A percentile compares a stretch with the other conserved stretches of the same genome.
Evolutionary conservation across 2,797 vertebrate genomes (phyloP).

Genomic region (Premnoplex brunnescens): DNA sequence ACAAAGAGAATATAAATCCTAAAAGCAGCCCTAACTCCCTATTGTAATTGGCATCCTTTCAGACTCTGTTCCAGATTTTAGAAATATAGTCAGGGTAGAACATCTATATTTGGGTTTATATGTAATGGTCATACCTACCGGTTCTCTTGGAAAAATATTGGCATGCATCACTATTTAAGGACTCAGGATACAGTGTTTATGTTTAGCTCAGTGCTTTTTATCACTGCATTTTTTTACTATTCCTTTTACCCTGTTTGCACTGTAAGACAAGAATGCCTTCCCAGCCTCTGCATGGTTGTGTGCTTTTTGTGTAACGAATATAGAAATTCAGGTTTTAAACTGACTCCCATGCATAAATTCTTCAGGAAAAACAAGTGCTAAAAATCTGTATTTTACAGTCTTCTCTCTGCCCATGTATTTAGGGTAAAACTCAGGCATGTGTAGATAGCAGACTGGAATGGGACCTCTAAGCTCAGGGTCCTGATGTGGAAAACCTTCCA

Average conservation of each 20-base stretch:
- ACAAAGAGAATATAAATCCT: not conserved
- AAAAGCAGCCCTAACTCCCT: not conserved
- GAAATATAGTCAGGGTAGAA: conserved; percentile 2
- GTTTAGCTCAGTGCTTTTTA: conserved; percentile 4
- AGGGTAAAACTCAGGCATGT: not conserved
- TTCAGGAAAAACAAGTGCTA: not conserved
- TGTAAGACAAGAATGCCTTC: not conserved
- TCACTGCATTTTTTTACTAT: not conserved
- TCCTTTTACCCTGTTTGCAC: not conserved
- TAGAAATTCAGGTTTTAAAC: not conserved
- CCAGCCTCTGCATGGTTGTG: not conserved
- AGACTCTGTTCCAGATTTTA: not conserved
- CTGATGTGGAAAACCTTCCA: not conserved
- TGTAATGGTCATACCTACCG: conserved; percentile 12
- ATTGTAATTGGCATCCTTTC: conserved; percentile 26
- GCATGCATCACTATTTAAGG: not conserved
- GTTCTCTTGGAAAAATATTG: not conserved
- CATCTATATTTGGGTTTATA: conserved; percentile 46
- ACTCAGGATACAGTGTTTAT: not conserved
- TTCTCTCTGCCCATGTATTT: not conserved
- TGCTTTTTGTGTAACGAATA: not conserved
- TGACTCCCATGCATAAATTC: not conserved
- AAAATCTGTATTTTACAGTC: not conserved
- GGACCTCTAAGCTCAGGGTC: not conserved
- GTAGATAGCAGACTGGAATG: not conserved